Base-by-base conservation (phyloP, 2,888 invertebrate species). In the Plagodis pulveraria region DNA sequence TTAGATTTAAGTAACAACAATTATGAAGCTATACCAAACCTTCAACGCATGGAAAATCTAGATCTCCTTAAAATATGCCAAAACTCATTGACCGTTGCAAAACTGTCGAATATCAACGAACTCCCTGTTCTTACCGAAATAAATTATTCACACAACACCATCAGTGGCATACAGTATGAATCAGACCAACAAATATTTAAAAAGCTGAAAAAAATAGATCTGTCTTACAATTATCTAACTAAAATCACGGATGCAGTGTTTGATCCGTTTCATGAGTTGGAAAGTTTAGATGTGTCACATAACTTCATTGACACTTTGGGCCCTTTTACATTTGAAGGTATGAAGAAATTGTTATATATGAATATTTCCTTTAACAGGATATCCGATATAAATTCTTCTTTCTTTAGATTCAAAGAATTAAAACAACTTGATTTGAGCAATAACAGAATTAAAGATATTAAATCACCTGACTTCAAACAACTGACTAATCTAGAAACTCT, bases 61-160 rank as follows among this genome's bases (percentile, higher is more conserved):
- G 56, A 34, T 10, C 55, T 50, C 8, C 62, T 89, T 5, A 81
- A 81, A 57, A 36, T 87, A 33, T 83, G 85, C 0, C 55, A 62
- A 9, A 88, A 86, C 57, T 38, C 48, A 0, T 44, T 89, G 0
- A 69, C 57, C 0, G 66, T 53, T 5, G 87, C 83, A 9, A 67
- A 67, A 42, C 61, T 89, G 4, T 77, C 69, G 1, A 85, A 83
- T 49, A 0, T 0, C 1, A 2, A 66, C 5, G 57, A 77, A 10
- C 62, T 86, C 0, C 47, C 40, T 0, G 45, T 45, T 2, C 64
- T 89, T 33, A 58, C 33, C 33, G 71, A 74, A 54, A 66, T 89
- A 35, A 79, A 89, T 70, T 72, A 82, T 6, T 89, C 89, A 0
- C 64, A 81, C 54, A 89, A 89, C 56, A 67, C 41, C 5, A 86